These are phyloP conservation scores for Callorhinus ursinus DNA, from an alignment of 2,113 vertebrate genomes.

Conservation along the genomic window DNA sequence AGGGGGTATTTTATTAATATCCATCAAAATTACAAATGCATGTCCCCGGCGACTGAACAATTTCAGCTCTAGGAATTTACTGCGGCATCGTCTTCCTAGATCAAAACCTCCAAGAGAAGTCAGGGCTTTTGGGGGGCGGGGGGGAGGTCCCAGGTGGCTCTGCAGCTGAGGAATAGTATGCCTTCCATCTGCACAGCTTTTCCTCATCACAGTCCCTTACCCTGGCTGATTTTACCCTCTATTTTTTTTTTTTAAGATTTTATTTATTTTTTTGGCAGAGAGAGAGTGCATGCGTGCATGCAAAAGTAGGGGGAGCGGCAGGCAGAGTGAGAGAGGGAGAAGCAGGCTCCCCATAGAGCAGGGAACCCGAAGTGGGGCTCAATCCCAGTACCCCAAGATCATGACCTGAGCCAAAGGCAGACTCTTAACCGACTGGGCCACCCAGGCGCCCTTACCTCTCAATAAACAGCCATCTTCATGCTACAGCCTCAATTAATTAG, in stretches of 20 bases:
- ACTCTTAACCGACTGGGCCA: too few relatives aligned
- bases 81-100: background rate
- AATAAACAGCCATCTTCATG: constrained; percentile 37
- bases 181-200: background rate
- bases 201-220: background rate
- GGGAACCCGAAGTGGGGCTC: too few relatives aligned
- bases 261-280: too few relatives aligned
- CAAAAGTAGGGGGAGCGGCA: too few relatives aligned
- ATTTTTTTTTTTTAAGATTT: too few relatives aligned
- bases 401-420: too few relatives aligned
- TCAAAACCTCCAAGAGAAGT: background rate
- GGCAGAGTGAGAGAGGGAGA: too few relatives aligned
- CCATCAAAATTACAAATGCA: background rate
- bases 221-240: background rate
- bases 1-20: background rate
- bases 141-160: background rate
- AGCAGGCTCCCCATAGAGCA: too few relatives aligned
- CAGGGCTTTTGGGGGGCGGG: background rate
- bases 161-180: background rate
- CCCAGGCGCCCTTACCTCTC: background rate
- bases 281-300: too few relatives aligned
- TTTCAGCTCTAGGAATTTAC: background rate
- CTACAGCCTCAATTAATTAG: constrained; percentile 36
- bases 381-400: too few relatives aligned
- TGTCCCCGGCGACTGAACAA: background rate